Percentiles rank a stretch among this genome's conserved stretches.
These are phyloP conservation scores for Metalampra italica DNA, from an alignment of 2,888 invertebrate species.

Conservation along the genomic window DNA sequence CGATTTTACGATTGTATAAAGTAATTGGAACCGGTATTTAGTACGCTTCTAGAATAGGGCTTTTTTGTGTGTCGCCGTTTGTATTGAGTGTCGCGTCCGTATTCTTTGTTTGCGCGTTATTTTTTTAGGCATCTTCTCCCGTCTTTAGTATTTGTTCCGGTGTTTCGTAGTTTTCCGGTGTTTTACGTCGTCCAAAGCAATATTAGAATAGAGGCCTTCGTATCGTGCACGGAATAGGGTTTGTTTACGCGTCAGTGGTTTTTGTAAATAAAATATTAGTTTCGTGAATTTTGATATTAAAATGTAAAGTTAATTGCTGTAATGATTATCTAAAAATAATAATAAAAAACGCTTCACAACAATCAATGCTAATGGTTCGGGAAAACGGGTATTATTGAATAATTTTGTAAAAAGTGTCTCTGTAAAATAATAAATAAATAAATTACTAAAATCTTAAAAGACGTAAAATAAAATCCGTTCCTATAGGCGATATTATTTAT, in stretches of 20 bases:
- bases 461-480: constrained; percentile 53
- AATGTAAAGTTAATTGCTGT: not conserved
- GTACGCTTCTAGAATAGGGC: constrained; percentile 48
- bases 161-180: constrained; percentile 18
- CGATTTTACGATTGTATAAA: constrained; percentile 52
- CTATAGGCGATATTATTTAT: constrained; percentile 50
- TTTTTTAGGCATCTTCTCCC: constrained; percentile 12
- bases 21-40: constrained; percentile 35
- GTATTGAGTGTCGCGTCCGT: constrained; percentile 31
- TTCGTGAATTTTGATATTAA: constrained; percentile 5
- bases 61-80: constrained; percentile 63
- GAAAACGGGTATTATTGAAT: constrained; percentile 42
- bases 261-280: constrained; percentile 10
- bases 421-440: constrained; percentile 24
- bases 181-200: constrained; percentile 41
- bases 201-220: constrained; percentile 40
- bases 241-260: constrained; percentile 9
- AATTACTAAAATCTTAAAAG: constrained; percentile 25
- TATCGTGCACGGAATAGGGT: constrained; percentile 19
- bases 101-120: constrained; percentile 48
- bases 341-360: constrained; percentile 22
- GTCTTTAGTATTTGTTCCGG: constrained; percentile 12
- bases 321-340: not conserved
- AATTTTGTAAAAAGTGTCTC: constrained; percentile 20
- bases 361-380: constrained; percentile 37